Base-by-base conservation (phyloP, 2,888 invertebrate genomes). In the Gisinianus flammeolus region DNA sequence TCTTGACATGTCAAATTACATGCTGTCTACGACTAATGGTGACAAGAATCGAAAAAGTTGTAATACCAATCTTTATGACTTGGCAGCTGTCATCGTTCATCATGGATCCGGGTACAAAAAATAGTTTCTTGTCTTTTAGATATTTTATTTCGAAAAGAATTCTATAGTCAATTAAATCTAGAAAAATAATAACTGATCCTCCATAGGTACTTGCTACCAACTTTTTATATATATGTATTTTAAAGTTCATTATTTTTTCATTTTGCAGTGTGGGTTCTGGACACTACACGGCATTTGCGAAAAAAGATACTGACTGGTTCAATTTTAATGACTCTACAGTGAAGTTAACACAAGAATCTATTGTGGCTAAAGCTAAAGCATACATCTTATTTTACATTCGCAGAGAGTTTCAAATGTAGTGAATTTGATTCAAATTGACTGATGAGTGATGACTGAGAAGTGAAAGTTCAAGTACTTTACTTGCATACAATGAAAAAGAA, bases 301-400 rank as follows among this genome's bases (percentile, higher is more conserved):
- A 91, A 84, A 92, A 93, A 88, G 92, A 92, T 84, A 88, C 91
- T 70, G 91, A 91, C 83, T 94, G 94, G 94, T 92, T 92, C 88
- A 93, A 94, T 87, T 94, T 94, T 89, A 94, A 94, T 88, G 94
- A 94, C 88, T 92, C 93, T 85, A 91, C 91, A 0, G 94, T 94
- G n/a, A 90, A 93, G 54, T 90, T 91, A 28, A 90, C 91, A 67
- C 91, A 91, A 84, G 89, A 89, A 26, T 89, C 89, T 64, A 90
- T 91, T 0, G 94, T 94, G 70, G 91, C 91, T 24, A 90, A 91
- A 84, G 93, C 93, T 88, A 94, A 94, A 88, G 93, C 94, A 22
- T 94, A 94, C 89, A 93, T 94, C 83, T 89, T 94, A 84, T 94
- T 94, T 89, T 94, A 94, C 89, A 92, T 93, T 83, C 90, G 93